Percentiles rank a stretch among this genome's conserved stretches.
phyloP scores from a whole-genome alignment of 2,888 invertebrate species.

The Formica aserva region DNA sequence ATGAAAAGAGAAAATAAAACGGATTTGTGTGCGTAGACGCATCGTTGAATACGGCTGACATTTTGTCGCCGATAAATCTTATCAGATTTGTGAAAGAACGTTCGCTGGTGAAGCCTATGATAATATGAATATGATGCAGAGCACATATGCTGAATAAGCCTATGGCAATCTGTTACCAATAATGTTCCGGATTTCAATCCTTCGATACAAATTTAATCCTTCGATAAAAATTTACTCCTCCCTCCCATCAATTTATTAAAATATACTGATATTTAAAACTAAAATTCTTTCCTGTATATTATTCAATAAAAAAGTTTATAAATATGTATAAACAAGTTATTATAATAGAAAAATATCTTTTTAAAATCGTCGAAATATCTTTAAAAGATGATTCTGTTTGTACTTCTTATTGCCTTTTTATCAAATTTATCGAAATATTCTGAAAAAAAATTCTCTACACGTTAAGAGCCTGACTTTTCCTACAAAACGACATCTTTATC shows the following conservation, averaged over 20 bases:
- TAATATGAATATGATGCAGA: not conserved
- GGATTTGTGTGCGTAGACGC: slow-evolving; percentile 43
- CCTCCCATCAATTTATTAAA: not conserved
- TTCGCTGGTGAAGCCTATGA: not conserved
- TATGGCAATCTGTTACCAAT: not conserved
- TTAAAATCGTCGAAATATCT: not conserved
- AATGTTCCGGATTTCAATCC: not conserved
- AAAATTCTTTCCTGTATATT: not conserved
- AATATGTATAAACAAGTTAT: not conserved
- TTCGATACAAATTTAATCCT: not conserved
- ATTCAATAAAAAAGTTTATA: not conserved
- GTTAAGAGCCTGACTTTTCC: not conserved
- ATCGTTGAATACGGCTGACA: slow-evolving; percentile 65
- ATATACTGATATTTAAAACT: not conserved
- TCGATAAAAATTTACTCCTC: not conserved
- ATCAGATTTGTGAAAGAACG: not conserved
- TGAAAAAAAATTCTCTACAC: not conserved
- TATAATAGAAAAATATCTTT: not conserved
- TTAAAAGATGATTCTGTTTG: not conserved
- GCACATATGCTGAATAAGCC: not conserved
- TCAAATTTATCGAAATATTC: not conserved
- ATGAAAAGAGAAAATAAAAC: slow-evolving; percentile 35
- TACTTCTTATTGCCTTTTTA: not conserved
- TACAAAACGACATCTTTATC: slow-evolving; percentile 17
- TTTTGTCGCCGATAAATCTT: slow-evolving; percentile 14